Conservation (phyloP, 2,888 invertebrate genomes). For the Zhuqinia jingwanae region DNA sequence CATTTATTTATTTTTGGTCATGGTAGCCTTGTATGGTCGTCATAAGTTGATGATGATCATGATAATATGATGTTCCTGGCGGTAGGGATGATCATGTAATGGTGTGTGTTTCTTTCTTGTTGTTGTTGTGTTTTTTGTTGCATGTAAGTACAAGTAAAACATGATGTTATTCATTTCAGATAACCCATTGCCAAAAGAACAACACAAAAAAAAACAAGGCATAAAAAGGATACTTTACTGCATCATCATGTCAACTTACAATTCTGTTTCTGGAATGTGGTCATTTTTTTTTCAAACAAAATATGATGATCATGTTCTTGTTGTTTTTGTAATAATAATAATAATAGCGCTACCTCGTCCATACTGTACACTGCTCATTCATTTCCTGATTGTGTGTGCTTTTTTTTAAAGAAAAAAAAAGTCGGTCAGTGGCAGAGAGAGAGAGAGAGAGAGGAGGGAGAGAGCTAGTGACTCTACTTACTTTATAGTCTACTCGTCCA, state of each 20-base stretch:
- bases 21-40: constrained; percentile 45
- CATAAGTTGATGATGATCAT: not conserved
- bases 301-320: too few species aligned
- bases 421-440: too few species aligned
- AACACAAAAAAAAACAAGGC: not conserved
- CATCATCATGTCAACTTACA: not conserved
- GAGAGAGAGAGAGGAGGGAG: too few species aligned
- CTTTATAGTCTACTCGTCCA: too few species aligned
- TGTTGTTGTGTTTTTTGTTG: not conserved
- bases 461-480: too few species aligned
- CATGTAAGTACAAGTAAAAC: not conserved
- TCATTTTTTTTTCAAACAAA: too few species aligned
- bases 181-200: not conserved
- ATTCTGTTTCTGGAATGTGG: not conserved
- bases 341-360: not conserved
- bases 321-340: too few species aligned
- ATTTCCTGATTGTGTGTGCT: too few species aligned
- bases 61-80: not conserved
- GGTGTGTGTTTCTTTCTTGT: constrained; percentile 28
- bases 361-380: not conserved
- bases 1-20: constrained; percentile 43
- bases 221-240: not conserved
- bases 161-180: constrained; percentile 27
- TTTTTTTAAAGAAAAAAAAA: not conserved
- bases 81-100: constrained; percentile 27